Base-by-base conservation (phyloP, 2,888 invertebrate genomes). In the Spatulosminthurus flaviceps region DNA sequence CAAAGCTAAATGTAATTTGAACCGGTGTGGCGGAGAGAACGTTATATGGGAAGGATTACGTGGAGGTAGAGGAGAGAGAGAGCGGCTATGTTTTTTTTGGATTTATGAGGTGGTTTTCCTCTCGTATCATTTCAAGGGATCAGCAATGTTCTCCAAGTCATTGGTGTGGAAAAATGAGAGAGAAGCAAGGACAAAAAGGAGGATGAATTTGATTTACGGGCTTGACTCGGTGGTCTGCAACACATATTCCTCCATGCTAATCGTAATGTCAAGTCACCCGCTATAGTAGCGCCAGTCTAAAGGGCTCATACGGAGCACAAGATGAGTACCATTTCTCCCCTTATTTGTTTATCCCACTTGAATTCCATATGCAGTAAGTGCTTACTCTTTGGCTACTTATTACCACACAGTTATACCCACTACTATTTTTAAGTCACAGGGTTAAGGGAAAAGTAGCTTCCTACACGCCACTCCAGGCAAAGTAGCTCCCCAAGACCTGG, bases 161-260 rank as follows among this genome's bases (percentile, higher is more conserved):
- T 67, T 76, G 76, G 76, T 76, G 76, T 76, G 76, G 76, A 76
- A 76, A 76, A 76, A 76, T 76, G 76, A 76, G 74, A 41, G 70
- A 70, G 70, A 41, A 29, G 28, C 21, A 76, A 76, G 76, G 76
- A 76, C 76, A 76, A 76, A 76, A 76, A 76, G 76, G 76, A 76
- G 76, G 76, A 76, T 41, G 66, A 34, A 76, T 76, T 76, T 76
- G 76, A 76, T 76, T 76, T 76, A 76, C 76, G 76, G 76, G 76
- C 66, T 75, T 76, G 76, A 76, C 76, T 76, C 76, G 76, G 76
- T 76, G 76, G 76, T 76, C 76, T 76, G 16, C 76, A 41, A 76
- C 43, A 76, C 67, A 67, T 76, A 41, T 41, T 67, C 66, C 24
- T 76, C 24, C 42, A 61, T 26, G 26, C 64, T 75, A 75, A 75